phyloP scores from a whole-genome alignment of 1,140 invertebrate species.

The Andricus grossulariae region DNA sequence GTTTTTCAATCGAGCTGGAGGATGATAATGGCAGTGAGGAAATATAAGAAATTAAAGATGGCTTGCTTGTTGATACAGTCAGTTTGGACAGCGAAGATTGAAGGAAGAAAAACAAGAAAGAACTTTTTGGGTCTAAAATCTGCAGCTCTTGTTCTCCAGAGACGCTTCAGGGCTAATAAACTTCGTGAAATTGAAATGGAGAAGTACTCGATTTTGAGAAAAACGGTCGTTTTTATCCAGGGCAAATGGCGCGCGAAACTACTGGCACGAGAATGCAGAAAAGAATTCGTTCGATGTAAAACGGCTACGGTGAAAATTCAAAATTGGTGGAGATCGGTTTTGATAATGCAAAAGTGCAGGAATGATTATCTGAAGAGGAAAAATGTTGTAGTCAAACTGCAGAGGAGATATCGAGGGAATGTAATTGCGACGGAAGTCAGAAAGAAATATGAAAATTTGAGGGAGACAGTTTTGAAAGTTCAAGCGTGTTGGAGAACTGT shows the following conservation, averaged over 20 bases:
- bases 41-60: conserved; percentile 52
- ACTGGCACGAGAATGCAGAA: conserved; percentile 2
- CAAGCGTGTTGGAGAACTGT: conserved; percentile 65
- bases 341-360: conserved; percentile 60
- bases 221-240: not conserved
- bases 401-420: conserved; percentile 65
- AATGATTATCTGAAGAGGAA: conserved; percentile 61
- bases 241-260: not conserved
- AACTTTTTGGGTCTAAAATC: conserved; percentile 57
- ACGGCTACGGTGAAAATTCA: conserved; percentile 72
- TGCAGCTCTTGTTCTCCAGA: conserved; percentile 64
- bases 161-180: conserved; percentile 57
- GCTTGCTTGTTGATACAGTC: conserved; percentile 53
- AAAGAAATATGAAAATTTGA: conserved; percentile 59
- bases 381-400: conserved; percentile 64
- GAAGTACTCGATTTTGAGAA: not conserved
- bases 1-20: not conserved
- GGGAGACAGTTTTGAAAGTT: conserved; percentile 61
- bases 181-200: not conserved
- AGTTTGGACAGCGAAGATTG: conserved; percentile 55
- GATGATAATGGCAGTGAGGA: conserved; percentile 31
- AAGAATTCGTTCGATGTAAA: conserved; percentile 35
- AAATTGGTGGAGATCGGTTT: conserved; percentile 69
- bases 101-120: conserved; percentile 48
- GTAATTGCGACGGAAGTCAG: conserved; percentile 56